Conservation (phyloP, 2,113 vertebrate species). For the Microcebus lehilahytsara region DNA sequence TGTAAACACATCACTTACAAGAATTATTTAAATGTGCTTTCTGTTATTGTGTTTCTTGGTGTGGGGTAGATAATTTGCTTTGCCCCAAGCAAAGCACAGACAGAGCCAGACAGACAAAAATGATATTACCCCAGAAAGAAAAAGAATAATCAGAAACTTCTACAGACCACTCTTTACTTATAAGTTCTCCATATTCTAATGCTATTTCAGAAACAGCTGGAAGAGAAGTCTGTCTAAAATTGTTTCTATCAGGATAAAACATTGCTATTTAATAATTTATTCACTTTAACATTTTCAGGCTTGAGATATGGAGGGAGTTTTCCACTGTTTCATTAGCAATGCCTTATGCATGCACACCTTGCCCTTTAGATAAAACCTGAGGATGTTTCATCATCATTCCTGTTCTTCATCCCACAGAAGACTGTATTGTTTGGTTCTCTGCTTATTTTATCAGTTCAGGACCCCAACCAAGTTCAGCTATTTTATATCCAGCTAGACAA, state of each 20-base stretch:
- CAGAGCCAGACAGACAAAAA: background rate
- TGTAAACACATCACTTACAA: background rate
- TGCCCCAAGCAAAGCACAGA: background rate
- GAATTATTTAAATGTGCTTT: background rate
- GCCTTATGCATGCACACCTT: background rate
- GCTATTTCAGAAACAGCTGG: constrained; percentile 35
- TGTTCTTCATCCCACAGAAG: background rate
- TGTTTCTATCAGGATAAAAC: background rate
- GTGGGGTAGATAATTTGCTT: background rate
- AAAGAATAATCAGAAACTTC: background rate
- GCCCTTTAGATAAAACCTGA: background rate
- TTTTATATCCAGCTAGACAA: background rate
- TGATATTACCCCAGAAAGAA: background rate
- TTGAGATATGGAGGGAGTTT: background rate
- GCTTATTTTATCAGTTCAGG: background rate
- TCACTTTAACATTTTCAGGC: background rate
- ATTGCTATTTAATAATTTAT: constrained; percentile 60
- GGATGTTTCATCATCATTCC: no score
- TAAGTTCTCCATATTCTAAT: background rate
- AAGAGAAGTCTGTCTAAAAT: constrained; percentile 33
- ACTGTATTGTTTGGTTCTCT: background rate
- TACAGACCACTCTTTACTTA: background rate
- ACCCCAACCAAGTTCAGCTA: background rate
- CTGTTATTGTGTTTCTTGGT: background rate
- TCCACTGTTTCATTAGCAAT: background rate